Evolutionary conservation across 2,888 invertebrate genomes (phyloP).

Genomic region (Amblyjoppa proteus): DNA sequence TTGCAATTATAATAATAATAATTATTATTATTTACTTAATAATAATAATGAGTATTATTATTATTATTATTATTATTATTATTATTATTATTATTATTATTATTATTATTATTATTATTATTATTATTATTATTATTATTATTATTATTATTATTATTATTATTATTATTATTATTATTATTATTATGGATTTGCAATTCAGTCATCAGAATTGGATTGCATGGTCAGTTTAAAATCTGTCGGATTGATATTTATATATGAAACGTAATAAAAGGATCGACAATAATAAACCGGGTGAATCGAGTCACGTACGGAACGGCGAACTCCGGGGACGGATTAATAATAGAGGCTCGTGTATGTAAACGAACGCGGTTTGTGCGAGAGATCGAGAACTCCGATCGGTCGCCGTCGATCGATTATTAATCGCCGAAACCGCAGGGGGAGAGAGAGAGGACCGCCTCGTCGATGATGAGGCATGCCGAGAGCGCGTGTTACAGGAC

Average conservation of each 20-base stretch:
- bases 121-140: background rate
- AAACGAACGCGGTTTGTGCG: slow-evolving; percentile 7
- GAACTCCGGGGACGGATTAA: slow-evolving; percentile 1
- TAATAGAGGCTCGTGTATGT: slow-evolving; percentile 6
- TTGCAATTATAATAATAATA: background rate
- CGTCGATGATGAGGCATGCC: slow-evolving; percentile 24
- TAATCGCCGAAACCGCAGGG: slow-evolving; percentile 54
- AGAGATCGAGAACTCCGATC: slow-evolving; percentile 26
- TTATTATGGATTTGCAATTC: background rate
- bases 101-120: background rate
- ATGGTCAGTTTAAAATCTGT: background rate
- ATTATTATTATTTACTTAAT: background rate
- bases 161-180: background rate
- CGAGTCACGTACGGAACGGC: slow-evolving; percentile 9
- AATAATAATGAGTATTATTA: background rate
- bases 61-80: background rate
- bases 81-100: background rate
- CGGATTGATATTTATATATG: background rate
- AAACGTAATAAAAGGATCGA: background rate
- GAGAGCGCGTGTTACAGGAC: slow-evolving; percentile 19
- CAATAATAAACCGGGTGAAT: slow-evolving; percentile 10
- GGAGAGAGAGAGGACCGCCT: slow-evolving; percentile 48
- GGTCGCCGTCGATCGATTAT: slow-evolving; percentile 58
- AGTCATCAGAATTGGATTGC: slow-evolving; percentile 2
- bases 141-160: background rate